A percentile compares a stretch with the other conserved stretches of the same genome.
Conservation (phyloP, 2,888 invertebrate genomes). For the Agapostemon virescens region DNA sequence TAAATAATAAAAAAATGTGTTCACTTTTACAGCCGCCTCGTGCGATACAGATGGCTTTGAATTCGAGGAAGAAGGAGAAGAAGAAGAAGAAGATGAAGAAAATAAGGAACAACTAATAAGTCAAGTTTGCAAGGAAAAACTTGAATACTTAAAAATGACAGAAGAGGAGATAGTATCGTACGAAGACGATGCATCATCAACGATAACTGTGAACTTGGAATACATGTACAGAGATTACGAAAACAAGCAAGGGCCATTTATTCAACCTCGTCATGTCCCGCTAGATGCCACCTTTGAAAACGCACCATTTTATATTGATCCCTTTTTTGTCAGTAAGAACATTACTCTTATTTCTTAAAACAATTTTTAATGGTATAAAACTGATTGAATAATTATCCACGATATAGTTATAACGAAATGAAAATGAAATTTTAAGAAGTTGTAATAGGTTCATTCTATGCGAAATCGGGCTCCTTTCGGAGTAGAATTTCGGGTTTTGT, state of each 20-base stretch:
- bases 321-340: constrained; percentile 83
- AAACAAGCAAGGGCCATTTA: neutral
- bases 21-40: constrained; percentile 3
- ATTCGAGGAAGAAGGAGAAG: constrained; percentile 27
- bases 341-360: neutral
- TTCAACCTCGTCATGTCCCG: constrained; percentile 73
- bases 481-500: too few relatives aligned
- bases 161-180: neutral
- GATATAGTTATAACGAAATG: too few relatives aligned
- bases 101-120: constrained; percentile 1
- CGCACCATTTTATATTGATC: constrained; percentile 82
- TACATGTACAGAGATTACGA: constrained; percentile 21
- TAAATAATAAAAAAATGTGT: neutral
- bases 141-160: neutral
- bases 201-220: constrained; percentile 59
- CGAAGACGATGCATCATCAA: constrained; percentile 37
- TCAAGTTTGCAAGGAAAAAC: neutral
- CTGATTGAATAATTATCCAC: too few relatives aligned
- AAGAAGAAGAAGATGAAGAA: neutral
- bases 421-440: too few relatives aligned
- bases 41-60: constrained; percentile 31
- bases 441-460: too few relatives aligned
- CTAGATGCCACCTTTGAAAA: constrained; percentile 81
- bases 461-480: too few relatives aligned
- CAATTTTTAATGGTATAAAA: neutral